Percentiles rank a stretch among this genome's conserved stretches.
Conservation (phyloP, 2,888 invertebrate species). For the Aleiodes testaceus region DNA sequence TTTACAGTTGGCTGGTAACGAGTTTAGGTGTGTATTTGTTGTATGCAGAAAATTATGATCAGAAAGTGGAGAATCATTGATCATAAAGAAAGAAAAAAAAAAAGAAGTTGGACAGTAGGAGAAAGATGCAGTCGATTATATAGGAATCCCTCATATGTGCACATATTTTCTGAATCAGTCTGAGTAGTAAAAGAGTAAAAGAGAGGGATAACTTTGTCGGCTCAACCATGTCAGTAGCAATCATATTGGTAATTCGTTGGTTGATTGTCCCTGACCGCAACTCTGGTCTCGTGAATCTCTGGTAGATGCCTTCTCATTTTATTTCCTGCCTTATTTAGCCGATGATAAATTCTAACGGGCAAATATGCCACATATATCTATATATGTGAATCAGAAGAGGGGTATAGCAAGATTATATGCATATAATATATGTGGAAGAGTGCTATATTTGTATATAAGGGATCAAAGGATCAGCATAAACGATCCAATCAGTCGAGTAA, state of each 20-base stretch:
- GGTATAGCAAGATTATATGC: conserved; percentile 19
- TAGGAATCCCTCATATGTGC: conserved; percentile 4
- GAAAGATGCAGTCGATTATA: conserved; percentile 2
- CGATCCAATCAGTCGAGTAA: conserved; percentile 73
- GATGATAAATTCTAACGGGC: conserved; percentile 69
- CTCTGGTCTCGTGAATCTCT: conserved; percentile 33
- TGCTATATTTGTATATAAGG: conserved; percentile 46
- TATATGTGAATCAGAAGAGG: not conserved
- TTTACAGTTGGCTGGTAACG: not conserved
- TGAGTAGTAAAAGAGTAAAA: not conserved
- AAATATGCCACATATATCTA: conserved; percentile 32
- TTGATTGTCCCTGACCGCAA: conserved; percentile 73
- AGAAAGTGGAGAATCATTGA: conserved; percentile 28
- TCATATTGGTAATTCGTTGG: conserved; percentile 72
- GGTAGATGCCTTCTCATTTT: conserved; percentile 60
- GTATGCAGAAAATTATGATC: not conserved
- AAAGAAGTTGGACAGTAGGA: not conserved
- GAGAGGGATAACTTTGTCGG: conserved; percentile 65
- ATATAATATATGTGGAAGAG: conserved; percentile 40
- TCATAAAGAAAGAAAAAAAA: not conserved
- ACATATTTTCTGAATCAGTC: conserved; percentile 8
- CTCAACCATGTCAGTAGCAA: conserved; percentile 70
- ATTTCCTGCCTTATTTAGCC: conserved; percentile 69
- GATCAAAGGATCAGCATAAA: conserved; percentile 72
- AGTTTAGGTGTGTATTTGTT: conserved; percentile 2